Conservation (phyloP, 1,140 invertebrate species). For the Anoplophora glabripennis region DNA sequence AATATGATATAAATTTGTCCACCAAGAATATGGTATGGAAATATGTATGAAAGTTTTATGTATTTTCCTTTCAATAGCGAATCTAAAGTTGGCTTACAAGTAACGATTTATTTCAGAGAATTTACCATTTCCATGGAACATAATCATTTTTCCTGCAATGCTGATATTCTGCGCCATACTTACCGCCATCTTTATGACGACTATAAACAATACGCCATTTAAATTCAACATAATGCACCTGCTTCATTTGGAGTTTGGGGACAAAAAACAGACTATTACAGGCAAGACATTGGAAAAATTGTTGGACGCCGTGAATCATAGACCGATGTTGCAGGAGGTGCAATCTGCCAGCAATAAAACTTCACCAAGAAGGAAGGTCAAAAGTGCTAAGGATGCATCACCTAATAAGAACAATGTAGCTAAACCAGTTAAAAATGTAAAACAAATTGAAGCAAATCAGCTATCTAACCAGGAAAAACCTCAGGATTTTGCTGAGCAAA, state of each 20-base stretch:
- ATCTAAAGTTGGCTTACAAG: background rate
- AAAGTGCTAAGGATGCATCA: background rate
- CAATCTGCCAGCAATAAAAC: background rate
- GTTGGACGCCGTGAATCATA: constrained; percentile 6
- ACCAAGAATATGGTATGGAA: no score
- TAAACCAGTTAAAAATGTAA: background rate
- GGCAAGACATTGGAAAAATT: constrained; percentile 14
- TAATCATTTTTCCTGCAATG: constrained; percentile 26
- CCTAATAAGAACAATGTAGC: background rate
- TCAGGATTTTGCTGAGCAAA: no score
- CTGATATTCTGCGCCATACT: constrained; percentile 18
- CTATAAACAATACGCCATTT: constrained; percentile 10
- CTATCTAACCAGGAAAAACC: no score
- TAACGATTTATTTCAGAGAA: constrained; percentile 16
- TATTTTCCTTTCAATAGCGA: constrained; percentile 5
- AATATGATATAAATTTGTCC: no score
- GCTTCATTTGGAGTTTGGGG: constrained; percentile 19
- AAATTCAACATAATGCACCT: constrained; percentile 24
- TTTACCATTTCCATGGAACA: constrained; percentile 20
- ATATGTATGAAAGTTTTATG: background rate
- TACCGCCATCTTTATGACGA: constrained; percentile 6
- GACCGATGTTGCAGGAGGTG: constrained; percentile 18
- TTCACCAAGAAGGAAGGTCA: background rate
- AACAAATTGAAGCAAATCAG: no score
- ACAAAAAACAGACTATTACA: background rate